phyloP scores from a whole-genome alignment of 2,888 invertebrate genomes.

The Incurvaria masculella region DNA sequence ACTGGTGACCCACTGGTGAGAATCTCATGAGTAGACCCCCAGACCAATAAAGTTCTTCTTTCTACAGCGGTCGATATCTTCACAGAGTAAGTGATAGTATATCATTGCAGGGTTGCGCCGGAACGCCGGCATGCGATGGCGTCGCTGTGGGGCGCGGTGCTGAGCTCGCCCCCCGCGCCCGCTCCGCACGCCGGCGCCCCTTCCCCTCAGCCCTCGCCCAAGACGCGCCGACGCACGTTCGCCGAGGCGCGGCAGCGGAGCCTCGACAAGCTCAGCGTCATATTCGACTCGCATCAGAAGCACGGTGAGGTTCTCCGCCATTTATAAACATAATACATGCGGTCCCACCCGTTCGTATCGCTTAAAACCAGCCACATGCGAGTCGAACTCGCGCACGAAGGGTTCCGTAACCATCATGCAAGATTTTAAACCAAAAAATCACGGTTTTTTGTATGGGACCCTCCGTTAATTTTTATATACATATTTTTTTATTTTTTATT shows the following conservation, averaged over 20 bases:
- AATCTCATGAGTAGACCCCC: no score
- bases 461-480: neutral
- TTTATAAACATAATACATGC: constrained; percentile 24
- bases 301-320: constrained; percentile 23
- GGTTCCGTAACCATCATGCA: neutral
- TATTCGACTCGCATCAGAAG: constrained; percentile 34
- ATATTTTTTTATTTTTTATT: neutral
- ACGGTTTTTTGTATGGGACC: no score
- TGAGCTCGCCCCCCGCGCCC: constrained; percentile 34
- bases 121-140: neutral
- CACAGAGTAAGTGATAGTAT: constrained; percentile 6
- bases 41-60: no score
- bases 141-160: neutral
- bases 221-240: constrained; percentile 39
- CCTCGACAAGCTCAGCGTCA: constrained; percentile 42
- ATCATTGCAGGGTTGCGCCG: neutral
- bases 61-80: no score
- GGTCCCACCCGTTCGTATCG: neutral
- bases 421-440: no score
- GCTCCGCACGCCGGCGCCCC: constrained; percentile 43
- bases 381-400: no score
- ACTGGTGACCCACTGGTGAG: no score
- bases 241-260: constrained; percentile 49
- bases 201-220: constrained; percentile 33
- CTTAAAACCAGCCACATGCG: neutral